Evolutionary conservation across 2,888 invertebrate genomes (phyloP).

Genomic region (Sinelater perroti): DNA sequence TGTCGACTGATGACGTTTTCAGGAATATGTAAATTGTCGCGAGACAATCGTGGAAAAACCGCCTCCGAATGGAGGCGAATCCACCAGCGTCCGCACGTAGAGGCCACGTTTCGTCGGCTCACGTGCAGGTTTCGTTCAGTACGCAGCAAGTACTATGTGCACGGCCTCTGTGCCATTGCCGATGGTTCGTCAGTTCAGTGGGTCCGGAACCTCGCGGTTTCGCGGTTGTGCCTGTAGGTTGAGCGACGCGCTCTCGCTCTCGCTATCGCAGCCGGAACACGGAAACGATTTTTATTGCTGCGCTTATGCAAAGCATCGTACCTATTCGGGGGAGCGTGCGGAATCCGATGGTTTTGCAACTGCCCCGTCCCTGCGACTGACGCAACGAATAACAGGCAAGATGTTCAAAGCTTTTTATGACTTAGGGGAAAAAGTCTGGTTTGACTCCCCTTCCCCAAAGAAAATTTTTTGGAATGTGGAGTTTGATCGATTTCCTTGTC

Average conservation of each 20-base stretch:
- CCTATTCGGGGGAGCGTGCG: too few species aligned
- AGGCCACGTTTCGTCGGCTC: constrained; percentile 19
- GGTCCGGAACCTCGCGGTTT: constrained; percentile 26
- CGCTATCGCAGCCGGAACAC: neutral
- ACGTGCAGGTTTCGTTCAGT: constrained; percentile 21
- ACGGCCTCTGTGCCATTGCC: constrained; percentile 21
- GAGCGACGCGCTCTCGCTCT: neutral
- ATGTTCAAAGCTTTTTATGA: too few species aligned
- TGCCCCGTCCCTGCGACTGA: too few species aligned
- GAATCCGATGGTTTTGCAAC: too few species aligned
- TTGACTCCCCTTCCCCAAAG: too few species aligned
- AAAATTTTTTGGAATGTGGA: too few species aligned
- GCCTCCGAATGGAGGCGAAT: constrained; percentile 7
- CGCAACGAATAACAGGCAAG: too few species aligned
- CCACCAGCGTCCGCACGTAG: constrained; percentile 5
- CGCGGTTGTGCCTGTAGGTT: constrained; percentile 18
- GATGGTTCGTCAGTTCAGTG: constrained; percentile 31
- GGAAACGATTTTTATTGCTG: neutral
- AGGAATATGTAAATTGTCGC: neutral
- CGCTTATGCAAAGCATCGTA: too few species aligned
- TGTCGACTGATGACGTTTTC: too few species aligned
- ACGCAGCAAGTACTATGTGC: constrained; percentile 25
- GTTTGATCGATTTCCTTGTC: neutral
- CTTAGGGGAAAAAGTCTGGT: too few species aligned
- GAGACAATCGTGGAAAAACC: neutral